Percentiles rank a stretch among this genome's conserved stretches.
These are phyloP conservation scores for Mimas tiliae DNA, from an alignment of 2,888 invertebrate genomes.

Conservation along the genomic window DNA sequence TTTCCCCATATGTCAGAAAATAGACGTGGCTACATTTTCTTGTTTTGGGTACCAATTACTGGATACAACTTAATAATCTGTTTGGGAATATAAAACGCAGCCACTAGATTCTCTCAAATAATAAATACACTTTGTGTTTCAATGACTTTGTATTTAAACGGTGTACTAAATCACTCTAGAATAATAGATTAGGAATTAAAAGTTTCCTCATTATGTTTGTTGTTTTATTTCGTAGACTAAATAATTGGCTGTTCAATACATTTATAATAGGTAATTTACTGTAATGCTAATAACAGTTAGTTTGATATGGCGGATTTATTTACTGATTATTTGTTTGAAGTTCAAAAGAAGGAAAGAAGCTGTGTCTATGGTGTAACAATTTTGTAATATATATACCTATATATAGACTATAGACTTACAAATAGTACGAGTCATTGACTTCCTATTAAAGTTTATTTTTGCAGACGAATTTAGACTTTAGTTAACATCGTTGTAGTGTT, in stretches of 20 bases:
- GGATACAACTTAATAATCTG: background rate
- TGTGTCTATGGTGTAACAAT: background rate
- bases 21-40: background rate
- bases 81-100: background rate
- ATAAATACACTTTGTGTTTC: background rate
- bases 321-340: background rate
- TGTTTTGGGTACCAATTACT: background rate
- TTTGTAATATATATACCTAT: background rate
- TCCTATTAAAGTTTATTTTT: slow-evolving; percentile 13
- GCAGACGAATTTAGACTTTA: slow-evolving; percentile 19
- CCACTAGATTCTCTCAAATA: background rate
- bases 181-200: background rate
- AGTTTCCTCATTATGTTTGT: background rate
- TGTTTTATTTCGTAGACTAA: slow-evolving; percentile 3
- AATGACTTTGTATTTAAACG: background rate
- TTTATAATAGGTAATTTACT: slow-evolving; percentile 1
- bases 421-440: slow-evolving; percentile 22
- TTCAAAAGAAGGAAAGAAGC: slow-evolving; percentile 3
- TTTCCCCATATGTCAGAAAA: background rate
- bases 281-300: background rate
- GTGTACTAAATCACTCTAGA: too few relatives aligned
- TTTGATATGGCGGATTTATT: slow-evolving; percentile 17
- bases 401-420: background rate
- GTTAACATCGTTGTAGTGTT: slow-evolving; percentile 18
- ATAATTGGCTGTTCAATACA: background rate